phyloP scores from a whole-genome alignment of 2,797 vertebrate species.

The Pteropus rufus region DNA sequence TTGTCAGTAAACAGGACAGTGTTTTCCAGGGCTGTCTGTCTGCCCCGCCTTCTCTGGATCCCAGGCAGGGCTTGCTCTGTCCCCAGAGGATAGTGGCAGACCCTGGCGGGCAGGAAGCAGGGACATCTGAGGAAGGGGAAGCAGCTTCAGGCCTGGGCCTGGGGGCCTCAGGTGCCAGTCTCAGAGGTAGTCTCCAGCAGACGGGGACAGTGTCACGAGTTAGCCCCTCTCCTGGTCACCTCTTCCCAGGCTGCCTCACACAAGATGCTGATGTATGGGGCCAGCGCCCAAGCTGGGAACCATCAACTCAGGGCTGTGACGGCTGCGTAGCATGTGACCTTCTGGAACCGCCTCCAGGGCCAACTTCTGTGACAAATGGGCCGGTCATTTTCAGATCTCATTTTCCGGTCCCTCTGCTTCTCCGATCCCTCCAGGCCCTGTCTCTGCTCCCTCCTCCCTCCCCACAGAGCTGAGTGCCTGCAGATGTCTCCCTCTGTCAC shows the following conservation, averaged over 20 bases:
- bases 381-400: too few species aligned
- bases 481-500: too few species aligned
- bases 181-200: too few species aligned
- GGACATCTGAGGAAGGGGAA: neutral
- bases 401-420: too few species aligned
- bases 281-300: neutral
- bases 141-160: neutral
- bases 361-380: too few species aligned
- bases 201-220: neutral
- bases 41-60: neutral
- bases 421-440: too few species aligned
- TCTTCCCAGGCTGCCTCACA: neutral
- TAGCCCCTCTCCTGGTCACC: neutral
- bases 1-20: neutral
- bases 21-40: too few species aligned
- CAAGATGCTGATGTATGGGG: neutral
- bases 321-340: accelerated
- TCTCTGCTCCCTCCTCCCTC: too few species aligned
- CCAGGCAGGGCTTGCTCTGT: too few species aligned
- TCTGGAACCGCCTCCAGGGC: neutral
- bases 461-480: too few species aligned
- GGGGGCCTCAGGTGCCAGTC: accelerated
- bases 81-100: neutral
- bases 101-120: too few species aligned
- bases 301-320: neutral